Base-by-base conservation (phyloP, 2,888 invertebrate genomes). In the Argynnis bischoffii region DNA sequence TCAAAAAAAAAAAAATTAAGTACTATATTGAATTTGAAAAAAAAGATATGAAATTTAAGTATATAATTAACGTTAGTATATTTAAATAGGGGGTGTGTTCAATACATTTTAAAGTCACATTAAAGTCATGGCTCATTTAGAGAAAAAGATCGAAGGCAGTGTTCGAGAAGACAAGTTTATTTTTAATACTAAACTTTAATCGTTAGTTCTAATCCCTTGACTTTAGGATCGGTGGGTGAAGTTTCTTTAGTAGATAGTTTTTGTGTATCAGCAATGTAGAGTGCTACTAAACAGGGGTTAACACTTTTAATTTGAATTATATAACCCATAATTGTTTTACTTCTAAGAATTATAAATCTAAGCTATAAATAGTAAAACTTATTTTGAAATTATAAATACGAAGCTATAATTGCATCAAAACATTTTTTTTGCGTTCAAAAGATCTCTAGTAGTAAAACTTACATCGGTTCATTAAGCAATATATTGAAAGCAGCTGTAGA, bases 401-500 rank as follows among this genome's bases (percentile, higher is more conserved):
- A 21, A 54, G 31, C 18, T 63, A 26, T 55, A 46, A 63, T 21
- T 63, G 8, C 47, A 47, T 46, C 55, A 16, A 55, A 50, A 64
- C 46, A 21, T 59, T 60, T 64, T 26, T 64, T 61, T 55, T 57
- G 26, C 47, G 16, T 46, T 16, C 47, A 66, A 55, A 53, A 63
- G 54, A 63, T 50, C 57, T 51, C 48, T 21, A 18, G 48, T 21
- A 41, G 26, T 63, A 64, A 63, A 63, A 60, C 35, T 13, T 55
- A 51, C 59, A 63, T 55, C 54, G 70, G 54, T 68, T 69, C 65
- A 72, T 69, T 70, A 51, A 46, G 63, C 64, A 47, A 66, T 59
- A 66, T 64, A 69, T 35, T 31, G 56, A 35, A 18, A 47, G 48
- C 72, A 74, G 70, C 74, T 73, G 74, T 50, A 31, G 55, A 59